phyloP scores from a whole-genome alignment of 2,888 invertebrate species.

The Dione vanillae region DNA sequence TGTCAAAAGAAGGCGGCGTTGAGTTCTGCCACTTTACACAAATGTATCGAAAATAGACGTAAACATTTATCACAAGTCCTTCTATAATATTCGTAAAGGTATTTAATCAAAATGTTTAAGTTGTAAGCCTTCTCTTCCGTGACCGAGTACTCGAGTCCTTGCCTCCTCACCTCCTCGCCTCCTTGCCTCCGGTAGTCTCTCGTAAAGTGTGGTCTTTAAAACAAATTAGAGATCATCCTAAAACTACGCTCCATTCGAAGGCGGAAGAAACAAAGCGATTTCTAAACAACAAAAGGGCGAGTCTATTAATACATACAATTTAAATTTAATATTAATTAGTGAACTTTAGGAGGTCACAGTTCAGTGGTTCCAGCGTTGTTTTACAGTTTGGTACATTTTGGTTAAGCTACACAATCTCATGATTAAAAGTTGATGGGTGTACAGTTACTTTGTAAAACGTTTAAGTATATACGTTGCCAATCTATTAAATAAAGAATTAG shows the following conservation, averaged over 20 bases:
- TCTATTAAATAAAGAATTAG: no score
- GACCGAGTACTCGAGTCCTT: background rate
- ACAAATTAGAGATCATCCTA: conserved; percentile 28
- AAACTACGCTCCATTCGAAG: conserved; percentile 23
- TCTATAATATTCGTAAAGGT: conserved; percentile 6
- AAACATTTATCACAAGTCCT: no score
- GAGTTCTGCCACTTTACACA: no score
- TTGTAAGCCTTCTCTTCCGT: conserved; percentile 18
- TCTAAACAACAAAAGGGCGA: conserved; percentile 21
- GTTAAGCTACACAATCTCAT: background rate
- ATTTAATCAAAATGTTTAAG: conserved; percentile 22
- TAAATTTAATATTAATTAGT: conserved; percentile 15
- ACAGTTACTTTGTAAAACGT: no score
- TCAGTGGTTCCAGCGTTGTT: background rate
- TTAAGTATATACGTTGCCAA: no score
- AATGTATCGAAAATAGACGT: no score
- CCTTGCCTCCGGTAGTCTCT: conserved; percentile 14
- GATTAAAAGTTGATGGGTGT: background rate
- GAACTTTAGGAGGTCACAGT: background rate
- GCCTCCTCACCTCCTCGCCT: no score
- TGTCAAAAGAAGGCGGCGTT: no score
- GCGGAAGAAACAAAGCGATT: conserved; percentile 25
- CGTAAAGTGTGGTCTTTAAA: conserved; percentile 25
- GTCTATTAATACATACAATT: background rate
- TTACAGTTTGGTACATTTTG: background rate